Percentiles rank a stretch among this genome's conserved stretches.
Conservation (phyloP, 1,140 invertebrate species). For the Nasonia giraulti region DNA sequence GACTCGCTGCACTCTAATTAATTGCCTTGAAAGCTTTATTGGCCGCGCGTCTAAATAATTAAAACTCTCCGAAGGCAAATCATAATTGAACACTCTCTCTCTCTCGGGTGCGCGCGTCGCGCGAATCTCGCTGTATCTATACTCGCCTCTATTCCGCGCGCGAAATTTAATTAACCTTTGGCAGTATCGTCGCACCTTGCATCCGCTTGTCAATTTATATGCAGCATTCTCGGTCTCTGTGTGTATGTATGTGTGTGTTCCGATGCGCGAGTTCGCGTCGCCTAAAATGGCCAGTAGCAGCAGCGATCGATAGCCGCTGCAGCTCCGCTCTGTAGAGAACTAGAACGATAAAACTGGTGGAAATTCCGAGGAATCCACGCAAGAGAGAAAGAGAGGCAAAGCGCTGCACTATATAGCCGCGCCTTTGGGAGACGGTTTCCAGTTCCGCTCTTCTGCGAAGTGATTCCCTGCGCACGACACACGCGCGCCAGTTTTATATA, state of each 20-base stretch:
- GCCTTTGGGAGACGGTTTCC: constrained; percentile 3
- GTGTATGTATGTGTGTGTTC: not conserved
- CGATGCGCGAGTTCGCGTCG: not conserved
- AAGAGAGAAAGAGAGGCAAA: not conserved
- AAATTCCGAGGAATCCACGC: not conserved
- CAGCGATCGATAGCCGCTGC: not conserved
- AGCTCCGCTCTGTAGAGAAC: not conserved
- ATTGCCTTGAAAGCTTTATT: not conserved
- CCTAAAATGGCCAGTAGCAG: constrained; percentile 8
- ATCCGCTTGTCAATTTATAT: constrained; percentile 8
- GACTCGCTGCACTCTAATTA: not conserved
- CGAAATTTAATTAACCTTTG: constrained; percentile 13
- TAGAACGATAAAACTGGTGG: constrained; percentile 19
- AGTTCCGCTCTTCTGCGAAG: constrained; percentile 33
- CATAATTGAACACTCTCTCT: not conserved
- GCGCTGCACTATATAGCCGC: not conserved
- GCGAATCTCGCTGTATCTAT: not conserved
- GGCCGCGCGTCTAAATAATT: not conserved
- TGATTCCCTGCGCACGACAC: not conserved
- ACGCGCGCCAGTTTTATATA: not conserved
- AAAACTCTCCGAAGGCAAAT: constrained; percentile 2
- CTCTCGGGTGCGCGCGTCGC: too few relatives aligned
- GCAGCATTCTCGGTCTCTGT: not conserved
- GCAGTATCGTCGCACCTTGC: not conserved
- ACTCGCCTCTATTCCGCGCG: not conserved